Base-by-base conservation (phyloP, 1,140 invertebrate genomes). In the Drosophila ambigua region DNA sequence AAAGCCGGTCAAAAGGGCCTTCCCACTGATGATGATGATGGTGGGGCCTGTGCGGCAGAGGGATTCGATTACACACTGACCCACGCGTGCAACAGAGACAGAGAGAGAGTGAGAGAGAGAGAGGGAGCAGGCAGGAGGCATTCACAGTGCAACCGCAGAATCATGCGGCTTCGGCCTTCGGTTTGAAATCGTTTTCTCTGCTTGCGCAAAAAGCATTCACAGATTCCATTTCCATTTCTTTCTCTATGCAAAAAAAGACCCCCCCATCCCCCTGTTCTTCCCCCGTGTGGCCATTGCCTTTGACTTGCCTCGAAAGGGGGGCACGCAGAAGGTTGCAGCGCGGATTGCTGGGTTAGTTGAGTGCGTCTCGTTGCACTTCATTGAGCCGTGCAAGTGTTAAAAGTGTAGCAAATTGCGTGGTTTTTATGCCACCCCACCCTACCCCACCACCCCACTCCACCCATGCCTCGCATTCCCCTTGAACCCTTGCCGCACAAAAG, bases 301-400 rank as follows among this genome's bases (percentile, higher is more conserved):
- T 75, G 75, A 79, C 72, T 84, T 76, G 44, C 20, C 11, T 45
- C 41, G n/a, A 39, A 46, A 41, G 20, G 26, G 28, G 41, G 50
- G 64, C 48, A 51, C 26, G 24, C 26, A 49, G 44, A 35, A 6
- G 41, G 60, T 35, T 28, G 45, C 24, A 16, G 59, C 35, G 39
- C 54, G 13, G 26, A 58, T 24, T 26, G 54, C 41, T 24, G 39
- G 62, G 35, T 60, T 72, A 64, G 69, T 66, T 83, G 75, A 75
- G 80, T 83, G 77, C 78, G 75, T 63, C 54, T 83, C 66, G 80
- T 84, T 84, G 81, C 80, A 84, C 81, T 85, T 80, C 80, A 84
- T 85, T 84, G 80, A 84, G 80, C 80, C 81, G 81, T 84, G 80
- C 81, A 84, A 84, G 80, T 84, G 80, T 84, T 84, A 84, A 84